Evolutionary conservation across 2,113 vertebrate species (phyloP).

Genomic region (Elephantulus edwardii): DNA sequence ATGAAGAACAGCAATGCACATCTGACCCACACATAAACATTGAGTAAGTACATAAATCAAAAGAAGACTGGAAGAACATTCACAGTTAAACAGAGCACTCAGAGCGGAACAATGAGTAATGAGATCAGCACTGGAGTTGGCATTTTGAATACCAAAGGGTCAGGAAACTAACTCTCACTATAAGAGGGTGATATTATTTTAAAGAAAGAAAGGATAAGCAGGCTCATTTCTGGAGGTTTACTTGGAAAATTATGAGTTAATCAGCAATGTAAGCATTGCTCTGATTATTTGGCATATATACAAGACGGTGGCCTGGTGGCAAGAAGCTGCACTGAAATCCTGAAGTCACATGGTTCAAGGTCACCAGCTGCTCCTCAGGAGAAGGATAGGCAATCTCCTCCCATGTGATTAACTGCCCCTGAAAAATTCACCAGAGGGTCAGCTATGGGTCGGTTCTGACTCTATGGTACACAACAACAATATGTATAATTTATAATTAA

Average conservation of each 20-base stretch:
- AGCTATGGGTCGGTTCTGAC: too few species aligned
- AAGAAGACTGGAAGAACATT: neutral
- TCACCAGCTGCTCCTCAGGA: too few species aligned
- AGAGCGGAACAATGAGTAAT: neutral
- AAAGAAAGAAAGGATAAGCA: neutral
- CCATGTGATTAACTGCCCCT: too few species aligned
- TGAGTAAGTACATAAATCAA: neutral
- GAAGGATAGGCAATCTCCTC: too few species aligned
- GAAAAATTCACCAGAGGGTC: too few species aligned
- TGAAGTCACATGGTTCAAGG: too few species aligned
- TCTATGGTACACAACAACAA: too few species aligned
- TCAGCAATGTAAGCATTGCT: conserved; percentile 4
- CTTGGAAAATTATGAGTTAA: neutral
- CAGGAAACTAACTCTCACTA: neutral
- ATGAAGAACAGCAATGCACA: neutral
- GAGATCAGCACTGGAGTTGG: neutral
- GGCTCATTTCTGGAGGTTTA: neutral
- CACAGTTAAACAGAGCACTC: neutral
- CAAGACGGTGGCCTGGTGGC: neutral
- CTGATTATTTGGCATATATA: neutral
- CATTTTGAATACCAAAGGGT: neutral
- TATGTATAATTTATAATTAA: neutral
- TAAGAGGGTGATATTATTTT: neutral
- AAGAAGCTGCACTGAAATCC: too few species aligned
- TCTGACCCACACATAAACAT: neutral